These are phyloP conservation scores for Oriolus oriolus DNA, from an alignment of 2,113 vertebrate genomes.

Conservation along the genomic window DNA sequence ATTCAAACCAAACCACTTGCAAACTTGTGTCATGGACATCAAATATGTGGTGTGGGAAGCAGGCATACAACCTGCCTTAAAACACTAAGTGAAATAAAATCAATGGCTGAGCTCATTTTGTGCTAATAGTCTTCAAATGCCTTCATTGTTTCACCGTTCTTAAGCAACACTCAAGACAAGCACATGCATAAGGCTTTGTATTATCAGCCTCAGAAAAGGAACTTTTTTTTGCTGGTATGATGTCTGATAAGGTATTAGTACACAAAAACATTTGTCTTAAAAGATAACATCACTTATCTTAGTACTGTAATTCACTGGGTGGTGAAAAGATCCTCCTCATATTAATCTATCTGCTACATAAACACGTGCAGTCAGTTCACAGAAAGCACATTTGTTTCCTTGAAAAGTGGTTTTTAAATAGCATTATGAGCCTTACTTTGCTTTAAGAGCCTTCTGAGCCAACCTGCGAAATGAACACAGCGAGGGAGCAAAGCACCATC, in stretches of 20 bases:
- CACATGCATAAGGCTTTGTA: neutral
- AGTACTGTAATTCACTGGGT: neutral
- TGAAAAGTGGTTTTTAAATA: neutral
- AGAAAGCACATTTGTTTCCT: neutral
- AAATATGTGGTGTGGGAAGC: neutral
- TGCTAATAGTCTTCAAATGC: constrained; percentile 50
- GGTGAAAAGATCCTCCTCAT: neutral
- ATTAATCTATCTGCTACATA: neutral
- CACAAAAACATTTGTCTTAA: neutral
- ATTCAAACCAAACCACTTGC: neutral
- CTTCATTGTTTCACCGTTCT: constrained; percentile 34
- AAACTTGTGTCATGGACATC: neutral
- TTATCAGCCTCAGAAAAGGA: neutral
- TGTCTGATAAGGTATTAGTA: neutral
- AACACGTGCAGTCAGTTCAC: neutral
- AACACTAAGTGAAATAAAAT: constrained; percentile 61
- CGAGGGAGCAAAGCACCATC: neutral
- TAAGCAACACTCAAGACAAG: constrained; percentile 7
- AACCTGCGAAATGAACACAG: neutral
- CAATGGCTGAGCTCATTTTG: constrained; percentile 44
- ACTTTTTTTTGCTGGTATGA: neutral
- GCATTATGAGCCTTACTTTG: neutral
- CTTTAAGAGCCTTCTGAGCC: neutral
- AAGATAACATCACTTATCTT: neutral
- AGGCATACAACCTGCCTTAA: constrained; percentile 43